A percentile compares a stretch with the other conserved stretches of the same genome.
phyloP scores from a whole-genome alignment of 2,113 vertebrate species.

The Semnornis frantzii region DNA sequence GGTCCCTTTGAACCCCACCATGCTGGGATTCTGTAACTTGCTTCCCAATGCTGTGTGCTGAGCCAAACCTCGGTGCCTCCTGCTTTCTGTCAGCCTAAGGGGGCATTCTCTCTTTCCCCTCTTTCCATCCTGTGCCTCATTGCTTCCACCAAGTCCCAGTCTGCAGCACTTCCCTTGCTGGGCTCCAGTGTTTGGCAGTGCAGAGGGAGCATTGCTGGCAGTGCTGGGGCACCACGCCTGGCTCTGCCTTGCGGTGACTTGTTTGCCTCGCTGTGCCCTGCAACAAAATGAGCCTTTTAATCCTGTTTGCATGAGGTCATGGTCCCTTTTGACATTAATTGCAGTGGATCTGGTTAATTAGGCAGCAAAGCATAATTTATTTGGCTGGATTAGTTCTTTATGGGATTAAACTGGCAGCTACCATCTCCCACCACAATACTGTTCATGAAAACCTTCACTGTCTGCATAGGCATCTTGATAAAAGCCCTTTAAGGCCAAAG shows the following conservation, averaged over 20 bases:
- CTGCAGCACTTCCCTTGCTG: rapidly evolving
- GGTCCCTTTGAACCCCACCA: no score
- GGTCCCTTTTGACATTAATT: neutral
- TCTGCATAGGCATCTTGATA: neutral
- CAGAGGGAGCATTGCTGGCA: neutral
- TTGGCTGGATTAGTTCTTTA: neutral
- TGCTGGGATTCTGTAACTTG: neutral
- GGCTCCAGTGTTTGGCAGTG: neutral
- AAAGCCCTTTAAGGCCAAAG: neutral
- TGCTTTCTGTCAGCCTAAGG: neutral
- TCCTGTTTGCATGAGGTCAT: neutral
- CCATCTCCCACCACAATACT: neutral
- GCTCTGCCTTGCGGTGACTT: constrained; percentile 30
- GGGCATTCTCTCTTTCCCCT: neutral
- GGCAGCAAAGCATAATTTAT: neutral
- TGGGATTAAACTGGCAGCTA: neutral
- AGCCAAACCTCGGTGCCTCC: neutral
- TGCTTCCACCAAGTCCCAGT: rapidly evolving
- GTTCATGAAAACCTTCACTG: rapidly evolving
- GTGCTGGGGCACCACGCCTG: neutral
- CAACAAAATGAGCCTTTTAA: neutral
- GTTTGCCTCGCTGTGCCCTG: neutral
- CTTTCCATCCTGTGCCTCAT: rapidly evolving
- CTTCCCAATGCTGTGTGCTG: neutral
- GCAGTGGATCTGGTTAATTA: constrained; percentile 39